A percentile compares a stretch with the other conserved stretches of the same genome.
Conservation (phyloP, 2,888 invertebrate species). For the Drosophila mettleri region DNA sequence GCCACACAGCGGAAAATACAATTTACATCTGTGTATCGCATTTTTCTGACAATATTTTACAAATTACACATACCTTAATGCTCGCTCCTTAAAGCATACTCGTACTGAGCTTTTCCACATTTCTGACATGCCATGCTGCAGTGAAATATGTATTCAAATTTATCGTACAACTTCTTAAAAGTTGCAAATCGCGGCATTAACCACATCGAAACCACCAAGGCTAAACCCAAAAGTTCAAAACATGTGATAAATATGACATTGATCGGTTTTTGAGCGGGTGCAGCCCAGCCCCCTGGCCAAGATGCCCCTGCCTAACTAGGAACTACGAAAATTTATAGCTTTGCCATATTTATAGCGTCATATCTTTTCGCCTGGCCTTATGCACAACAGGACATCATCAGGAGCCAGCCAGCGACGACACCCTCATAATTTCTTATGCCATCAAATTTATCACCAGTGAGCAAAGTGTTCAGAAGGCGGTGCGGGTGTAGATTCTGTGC, state of each 20-base stretch:
- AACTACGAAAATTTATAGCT: conserved; percentile 70
- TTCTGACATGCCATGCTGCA: background rate
- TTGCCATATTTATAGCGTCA: conserved; percentile 75
- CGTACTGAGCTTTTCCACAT: conserved; percentile 2
- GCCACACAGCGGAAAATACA: conserved; percentile 60
- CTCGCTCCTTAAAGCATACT: conserved; percentile 13
- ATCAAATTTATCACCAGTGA: conserved; percentile 76
- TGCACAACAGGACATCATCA: conserved; percentile 79
- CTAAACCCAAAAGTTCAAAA: conserved; percentile 39
- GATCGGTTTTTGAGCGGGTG: conserved; percentile 79
- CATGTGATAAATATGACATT: conserved; percentile 81
- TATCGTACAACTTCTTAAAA: conserved; percentile 14
- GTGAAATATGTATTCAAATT: background rate
- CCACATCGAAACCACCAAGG: conserved; percentile 22
- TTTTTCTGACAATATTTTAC: conserved; percentile 62
- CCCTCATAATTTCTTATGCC: conserved; percentile 77
- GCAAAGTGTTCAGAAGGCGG: conserved; percentile 35
- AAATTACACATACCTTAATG: conserved; percentile 51
- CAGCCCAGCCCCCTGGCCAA: background rate
- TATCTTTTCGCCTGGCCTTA: conserved; percentile 65
- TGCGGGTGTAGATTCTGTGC: conserved; percentile 1
- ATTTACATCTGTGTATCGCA: conserved; percentile 64
- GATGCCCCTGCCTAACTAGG: conserved; percentile 6
- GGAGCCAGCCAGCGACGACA: conserved; percentile 58
- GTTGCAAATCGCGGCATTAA: conserved; percentile 29